Evolutionary conservation across 1,140 invertebrate genomes (phyloP), one percentile per base, ranked within the genome.

Genomic region (Paracyclopina nana): DNA sequence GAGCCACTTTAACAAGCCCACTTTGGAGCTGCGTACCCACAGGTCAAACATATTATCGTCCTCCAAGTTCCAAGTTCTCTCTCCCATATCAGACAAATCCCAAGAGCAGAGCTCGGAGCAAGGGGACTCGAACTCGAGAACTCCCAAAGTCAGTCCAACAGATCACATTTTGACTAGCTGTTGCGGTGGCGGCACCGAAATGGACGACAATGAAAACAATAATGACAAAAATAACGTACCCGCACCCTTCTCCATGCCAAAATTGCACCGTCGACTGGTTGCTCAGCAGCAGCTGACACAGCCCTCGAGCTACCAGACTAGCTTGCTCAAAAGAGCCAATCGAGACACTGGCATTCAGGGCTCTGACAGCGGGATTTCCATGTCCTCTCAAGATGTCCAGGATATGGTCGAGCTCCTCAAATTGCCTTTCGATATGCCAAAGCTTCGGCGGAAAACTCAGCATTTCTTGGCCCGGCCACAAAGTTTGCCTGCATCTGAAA

Each of bases 381-480:
- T 48, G 27, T 16, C 25, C 45, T 48, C 45, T 5, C 16, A 24
- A 30, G 45, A 48, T 14, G 12, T 48, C 20, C 14, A 38, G 29
- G 46, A 48, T 29, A 48, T 48, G 22, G 20, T 43, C 20, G 31
- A 52, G 12, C 43, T 46, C 9, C 50, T 52, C 31, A 52, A 52
- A 14, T 34, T 52, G n/a, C 50, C 50, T 2, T 52, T 34, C 38
- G 50, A 52, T 26, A 52, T 52, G 50, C 50, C 50, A 14, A 52
- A 52, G 34, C 34, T 52, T 12, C 24, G 34, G 20, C 16, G 27
- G 6, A 52, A 52, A 26, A 46, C 34, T 16, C 24, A 26, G 16
- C 9, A 50, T 22, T 26, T 48, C 45, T 22, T 11, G 14, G 20
- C 27, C 20, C 22, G 45, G 27, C 45, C 27, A 4, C 45, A 22